phyloP scores from a whole-genome alignment of 2,888 invertebrate genomes.

The Physocephala rufipes region DNA sequence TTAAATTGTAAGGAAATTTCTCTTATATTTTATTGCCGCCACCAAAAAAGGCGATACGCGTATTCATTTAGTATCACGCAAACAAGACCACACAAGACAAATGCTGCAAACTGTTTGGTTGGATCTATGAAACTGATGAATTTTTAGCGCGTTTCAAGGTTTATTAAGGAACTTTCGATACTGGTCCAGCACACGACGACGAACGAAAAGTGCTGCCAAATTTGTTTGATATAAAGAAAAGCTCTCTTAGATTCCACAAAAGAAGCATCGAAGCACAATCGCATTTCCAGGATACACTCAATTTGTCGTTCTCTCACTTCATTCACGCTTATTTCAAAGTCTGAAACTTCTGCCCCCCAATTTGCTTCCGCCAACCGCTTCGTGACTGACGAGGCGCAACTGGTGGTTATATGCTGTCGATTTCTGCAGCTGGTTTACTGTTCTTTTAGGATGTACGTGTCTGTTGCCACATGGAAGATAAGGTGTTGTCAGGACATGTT shows the following conservation, averaged over 20 bases:
- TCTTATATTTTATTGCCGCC: too few species aligned
- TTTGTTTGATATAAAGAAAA: too few species aligned
- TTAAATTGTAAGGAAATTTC: too few species aligned
- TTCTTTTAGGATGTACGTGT: slow-evolving; percentile 18
- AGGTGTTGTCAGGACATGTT: not conserved
- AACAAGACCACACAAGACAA: slow-evolving; percentile 26
- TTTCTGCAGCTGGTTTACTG: not conserved
- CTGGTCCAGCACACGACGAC: not conserved
- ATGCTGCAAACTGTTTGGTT: slow-evolving; percentile 22
- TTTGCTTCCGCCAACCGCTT: not conserved
- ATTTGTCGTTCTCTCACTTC: not conserved
- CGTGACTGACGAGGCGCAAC: slow-evolving; percentile 46
- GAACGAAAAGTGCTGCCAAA: slow-evolving; percentile 18
- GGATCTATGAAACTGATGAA: slow-evolving; percentile 50
- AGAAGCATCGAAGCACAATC: slow-evolving; percentile 21
- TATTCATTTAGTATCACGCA: too few species aligned
- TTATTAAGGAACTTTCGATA: not conserved
- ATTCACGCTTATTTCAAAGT: slow-evolving; percentile 31
- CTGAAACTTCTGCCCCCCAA: slow-evolving; percentile 38
- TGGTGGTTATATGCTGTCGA: slow-evolving; percentile 50
- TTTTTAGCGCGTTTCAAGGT: not conserved
- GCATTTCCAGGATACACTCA: slow-evolving; percentile 39
- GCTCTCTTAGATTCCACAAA: slow-evolving; percentile 31
- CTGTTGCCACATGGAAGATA: not conserved
- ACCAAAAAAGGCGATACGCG: too few species aligned